phyloP scores from a whole-genome alignment of 2,797 vertebrate genomes.

The Falco rusticolus region DNA sequence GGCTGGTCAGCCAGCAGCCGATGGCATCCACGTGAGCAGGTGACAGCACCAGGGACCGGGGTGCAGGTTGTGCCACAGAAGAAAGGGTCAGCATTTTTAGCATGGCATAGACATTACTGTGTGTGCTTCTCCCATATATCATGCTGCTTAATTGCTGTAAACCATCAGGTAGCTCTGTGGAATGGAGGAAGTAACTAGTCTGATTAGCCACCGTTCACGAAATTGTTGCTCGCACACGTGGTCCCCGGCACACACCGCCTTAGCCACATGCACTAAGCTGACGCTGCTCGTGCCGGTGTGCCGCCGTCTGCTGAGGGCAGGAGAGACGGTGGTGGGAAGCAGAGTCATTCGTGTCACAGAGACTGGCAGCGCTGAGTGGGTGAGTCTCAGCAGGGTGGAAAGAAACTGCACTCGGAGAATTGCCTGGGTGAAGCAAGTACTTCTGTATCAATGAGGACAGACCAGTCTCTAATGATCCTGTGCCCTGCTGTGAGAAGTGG shows the following conservation, averaged over 20 bases:
- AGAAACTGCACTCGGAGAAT: not conserved
- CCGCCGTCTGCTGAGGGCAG: not conserved
- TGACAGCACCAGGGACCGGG: accelerated
- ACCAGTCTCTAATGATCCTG: not conserved
- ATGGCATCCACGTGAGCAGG: accelerated
- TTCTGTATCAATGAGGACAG: not conserved
- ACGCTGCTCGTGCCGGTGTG: accelerated
- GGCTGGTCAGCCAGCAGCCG: not conserved
- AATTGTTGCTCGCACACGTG: not conserved
- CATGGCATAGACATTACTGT: not conserved
- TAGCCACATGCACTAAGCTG: accelerated
- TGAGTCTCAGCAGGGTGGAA: not conserved
- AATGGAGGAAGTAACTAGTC: not conserved
- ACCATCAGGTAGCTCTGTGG: not conserved
- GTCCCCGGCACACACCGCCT: accelerated
- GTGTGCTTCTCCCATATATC: not conserved
- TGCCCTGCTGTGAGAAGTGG: not conserved
- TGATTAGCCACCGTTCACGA: not conserved
- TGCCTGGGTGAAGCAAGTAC: not conserved
- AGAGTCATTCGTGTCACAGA: not conserved
- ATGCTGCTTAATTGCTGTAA: not conserved
- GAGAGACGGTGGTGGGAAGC: not conserved
- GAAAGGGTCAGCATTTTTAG: not conserved
- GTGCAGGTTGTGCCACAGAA: not conserved
- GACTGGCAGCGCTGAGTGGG: not conserved